Evolutionary conservation across 2,113 vertebrate species (phyloP), one percentile per base, ranked within the genome.

Genomic region (Sapayoa aenigma): DNA sequence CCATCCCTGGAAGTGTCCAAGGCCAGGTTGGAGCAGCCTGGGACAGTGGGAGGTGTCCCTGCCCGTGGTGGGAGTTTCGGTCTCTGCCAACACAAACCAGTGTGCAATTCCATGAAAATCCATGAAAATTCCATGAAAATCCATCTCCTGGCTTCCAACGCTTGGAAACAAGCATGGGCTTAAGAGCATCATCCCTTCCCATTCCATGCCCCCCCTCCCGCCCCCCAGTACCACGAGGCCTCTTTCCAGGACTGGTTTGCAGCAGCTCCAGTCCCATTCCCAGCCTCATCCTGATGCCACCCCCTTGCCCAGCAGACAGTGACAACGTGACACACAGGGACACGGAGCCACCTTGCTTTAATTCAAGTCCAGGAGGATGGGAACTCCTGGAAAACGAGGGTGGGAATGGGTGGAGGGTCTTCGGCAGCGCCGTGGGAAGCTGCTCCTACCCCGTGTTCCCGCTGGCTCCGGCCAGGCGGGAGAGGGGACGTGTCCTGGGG

Each of bases 401-500:
- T 20, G 67, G 66, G 33, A 35, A 27, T 6, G 35, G 16, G 11
- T 19, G 24, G 59, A 25, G 17, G 25, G 59, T 24, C 37, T 30
- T 37, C 4, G 58, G 24, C 14, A 12, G 24, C 19, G 37, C 63
- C 63, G 7, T 23, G 63, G 63, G 63, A 11, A 37, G 46, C 67
- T 37, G 67, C 9, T 37, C 24, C 53, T 35, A 56, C 17, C 31
- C 41, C 0, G 7, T 6, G 19, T 25, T 19, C 11, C 53, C 20
- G 3, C 12, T 19, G 30, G 7, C 68, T 4, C 10, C 5, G 1
- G 41, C 18, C 18, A 1, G 31, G 7, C 25, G n/a, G 31, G 12
- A 3, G 2, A 35, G 41, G 12, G 73, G 85, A 8, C 78, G 47
- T 25, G 53, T 91, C 44, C 41, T 65, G 78, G 75, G 77, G 31